Evolutionary conservation across 1,140 invertebrate genomes (phyloP).

Genomic region (Belonocnema kinseyi): DNA sequence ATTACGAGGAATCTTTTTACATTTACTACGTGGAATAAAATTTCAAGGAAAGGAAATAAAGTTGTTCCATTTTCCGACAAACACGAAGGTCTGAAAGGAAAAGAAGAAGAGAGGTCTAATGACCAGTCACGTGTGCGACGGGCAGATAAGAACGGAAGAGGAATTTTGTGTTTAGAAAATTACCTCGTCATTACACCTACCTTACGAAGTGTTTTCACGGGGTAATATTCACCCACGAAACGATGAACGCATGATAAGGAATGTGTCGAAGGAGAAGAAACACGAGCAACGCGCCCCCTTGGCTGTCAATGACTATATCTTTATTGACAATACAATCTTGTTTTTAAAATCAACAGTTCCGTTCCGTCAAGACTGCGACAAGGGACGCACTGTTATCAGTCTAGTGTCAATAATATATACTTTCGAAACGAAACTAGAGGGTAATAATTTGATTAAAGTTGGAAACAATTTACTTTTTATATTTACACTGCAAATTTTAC

Average conservation of each 20-base stretch:
- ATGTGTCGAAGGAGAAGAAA: slow-evolving; percentile 56
- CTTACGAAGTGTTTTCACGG: slow-evolving; percentile 11
- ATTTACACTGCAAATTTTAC: no score
- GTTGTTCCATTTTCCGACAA: background rate
- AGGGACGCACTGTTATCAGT: background rate
- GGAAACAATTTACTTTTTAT: no score
- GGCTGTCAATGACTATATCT: slow-evolving; percentile 3
- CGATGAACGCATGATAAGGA: slow-evolving; percentile 55
- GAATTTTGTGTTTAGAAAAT: slow-evolving; percentile 72
- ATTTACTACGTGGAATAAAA: background rate
- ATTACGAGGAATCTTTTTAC: background rate
- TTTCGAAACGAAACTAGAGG: no score
- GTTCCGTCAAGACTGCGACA: background rate
- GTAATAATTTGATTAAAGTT: no score
- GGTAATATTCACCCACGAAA: slow-evolving; percentile 54
- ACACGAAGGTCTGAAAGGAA: slow-evolving; percentile 41
- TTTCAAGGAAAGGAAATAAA: slow-evolving; percentile 3
- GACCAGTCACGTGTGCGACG: slow-evolving; percentile 62
- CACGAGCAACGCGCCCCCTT: slow-evolving; percentile 10
- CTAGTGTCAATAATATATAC: background rate
- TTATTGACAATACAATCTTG: slow-evolving; percentile 18
- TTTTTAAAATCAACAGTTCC: slow-evolving; percentile 6
- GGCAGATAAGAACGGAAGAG: slow-evolving; percentile 59
- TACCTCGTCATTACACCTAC: slow-evolving; percentile 63
- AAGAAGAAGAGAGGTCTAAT: slow-evolving; percentile 51